These are phyloP conservation scores for Cephus runcator DNA, from an alignment of 2,888 invertebrate species.

Conservation along the genomic window DNA sequence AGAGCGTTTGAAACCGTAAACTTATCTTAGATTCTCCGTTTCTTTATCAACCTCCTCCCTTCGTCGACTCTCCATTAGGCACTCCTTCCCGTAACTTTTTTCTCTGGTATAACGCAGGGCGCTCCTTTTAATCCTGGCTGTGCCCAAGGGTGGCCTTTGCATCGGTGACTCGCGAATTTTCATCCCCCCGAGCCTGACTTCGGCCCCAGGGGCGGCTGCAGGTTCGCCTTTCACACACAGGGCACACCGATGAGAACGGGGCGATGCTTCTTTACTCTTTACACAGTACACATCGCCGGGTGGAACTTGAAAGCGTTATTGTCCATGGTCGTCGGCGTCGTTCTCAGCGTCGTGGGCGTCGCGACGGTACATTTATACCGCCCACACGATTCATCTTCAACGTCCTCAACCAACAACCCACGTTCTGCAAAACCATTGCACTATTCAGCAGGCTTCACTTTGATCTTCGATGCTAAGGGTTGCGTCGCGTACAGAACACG, in stretches of 20 bases:
- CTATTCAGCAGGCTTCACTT: conserved; percentile 45
- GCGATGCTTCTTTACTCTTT: background rate
- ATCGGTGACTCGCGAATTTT: conserved; percentile 27
- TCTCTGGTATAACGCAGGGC: background rate
- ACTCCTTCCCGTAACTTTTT: conserved; percentile 23
- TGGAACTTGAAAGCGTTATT: background rate
- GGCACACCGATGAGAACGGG: background rate
- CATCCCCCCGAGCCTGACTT: background rate
- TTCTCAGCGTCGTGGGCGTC: background rate
- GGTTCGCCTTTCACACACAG: background rate
- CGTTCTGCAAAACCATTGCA: conserved; percentile 49
- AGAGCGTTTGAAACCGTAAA: background rate
- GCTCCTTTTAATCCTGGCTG: conserved; percentile 1
- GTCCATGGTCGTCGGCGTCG: background rate
- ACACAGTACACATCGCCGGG: background rate
- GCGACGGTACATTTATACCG: background rate
- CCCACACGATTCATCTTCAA: background rate
- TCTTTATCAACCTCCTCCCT: background rate
- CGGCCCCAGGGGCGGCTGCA: background rate
- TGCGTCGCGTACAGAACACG: background rate
- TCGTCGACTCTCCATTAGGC: background rate
- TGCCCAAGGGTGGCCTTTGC: conserved; percentile 12
- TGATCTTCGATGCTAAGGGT: conserved; percentile 41
- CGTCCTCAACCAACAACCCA: conserved; percentile 3
- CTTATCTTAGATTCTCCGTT: background rate